Conservation (phyloP, 2,888 invertebrate genomes). For the Torymus texanus region DNA sequence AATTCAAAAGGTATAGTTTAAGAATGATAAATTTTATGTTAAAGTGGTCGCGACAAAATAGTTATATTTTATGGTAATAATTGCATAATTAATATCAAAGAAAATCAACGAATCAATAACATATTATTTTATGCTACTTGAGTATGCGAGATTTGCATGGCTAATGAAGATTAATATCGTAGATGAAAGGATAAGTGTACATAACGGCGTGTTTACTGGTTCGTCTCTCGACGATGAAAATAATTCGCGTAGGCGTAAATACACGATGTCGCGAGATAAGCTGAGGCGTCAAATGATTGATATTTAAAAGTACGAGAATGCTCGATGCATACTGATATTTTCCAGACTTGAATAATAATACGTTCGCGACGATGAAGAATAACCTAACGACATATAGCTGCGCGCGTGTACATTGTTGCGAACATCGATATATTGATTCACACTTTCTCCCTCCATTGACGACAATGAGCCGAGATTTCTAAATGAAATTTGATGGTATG, state of each 20-base stretch:
- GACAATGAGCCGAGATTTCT: conserved; percentile 11
- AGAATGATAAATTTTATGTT: too few relatives aligned
- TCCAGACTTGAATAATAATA: conserved; percentile 46
- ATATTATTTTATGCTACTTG: conserved; percentile 40
- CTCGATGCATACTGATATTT: conserved; percentile 46
- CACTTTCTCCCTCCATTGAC: conserved; percentile 1
- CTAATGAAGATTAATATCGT: conserved; percentile 54
- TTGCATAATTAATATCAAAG: background rate
- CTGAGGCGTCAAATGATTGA: conserved; percentile 44
- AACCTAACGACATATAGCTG: conserved; percentile 1
- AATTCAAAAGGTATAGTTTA: too few relatives aligned
- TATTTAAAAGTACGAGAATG: conserved; percentile 49
- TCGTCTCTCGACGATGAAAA: conserved; percentile 33
- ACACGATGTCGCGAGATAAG: conserved; percentile 50
- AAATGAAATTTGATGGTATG: conserved; percentile 9
- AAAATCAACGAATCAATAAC: conserved; percentile 11
- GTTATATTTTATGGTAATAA: background rate
- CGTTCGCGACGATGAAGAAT: conserved; percentile 34
- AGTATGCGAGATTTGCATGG: conserved; percentile 32
- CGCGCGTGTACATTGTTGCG: conserved; percentile 17
- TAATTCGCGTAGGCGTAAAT: conserved; percentile 51
- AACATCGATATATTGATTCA: conserved; percentile 45
- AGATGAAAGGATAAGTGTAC: conserved; percentile 48
- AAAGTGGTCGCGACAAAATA: too few relatives aligned
- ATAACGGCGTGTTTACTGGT: conserved; percentile 33